Conservation (phyloP, 2,797 vertebrate species). For the Garrulus glandarius region DNA sequence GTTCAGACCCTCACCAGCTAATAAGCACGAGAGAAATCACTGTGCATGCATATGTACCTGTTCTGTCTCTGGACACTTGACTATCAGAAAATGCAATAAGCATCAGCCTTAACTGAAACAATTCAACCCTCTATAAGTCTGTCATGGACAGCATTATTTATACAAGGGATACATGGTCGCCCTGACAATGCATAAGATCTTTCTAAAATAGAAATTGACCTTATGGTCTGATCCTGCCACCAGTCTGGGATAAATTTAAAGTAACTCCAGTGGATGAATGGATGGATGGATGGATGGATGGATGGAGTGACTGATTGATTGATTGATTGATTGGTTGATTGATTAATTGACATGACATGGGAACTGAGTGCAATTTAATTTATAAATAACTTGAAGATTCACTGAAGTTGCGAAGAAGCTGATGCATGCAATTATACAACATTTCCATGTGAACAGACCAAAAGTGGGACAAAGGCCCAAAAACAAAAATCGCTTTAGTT, state of each 20-base stretch:
- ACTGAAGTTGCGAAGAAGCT: neutral
- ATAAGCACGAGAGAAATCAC: neutral
- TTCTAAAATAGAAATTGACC: neutral
- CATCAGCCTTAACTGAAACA: neutral
- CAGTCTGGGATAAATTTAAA: neutral
- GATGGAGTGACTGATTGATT: neutral
- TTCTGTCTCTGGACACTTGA: neutral
- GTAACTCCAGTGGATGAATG: neutral
- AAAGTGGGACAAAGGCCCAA: neutral
- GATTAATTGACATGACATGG: neutral
- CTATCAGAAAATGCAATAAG: neutral
- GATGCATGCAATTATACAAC: rapidly evolving
- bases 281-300: neutral
- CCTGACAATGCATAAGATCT: neutral
- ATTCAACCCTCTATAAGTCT: neutral
- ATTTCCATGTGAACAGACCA: neutral
- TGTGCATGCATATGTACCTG: neutral
- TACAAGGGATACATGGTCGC: neutral
- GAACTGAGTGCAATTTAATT: neutral
- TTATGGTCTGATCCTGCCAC: neutral
- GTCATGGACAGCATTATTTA: neutral
- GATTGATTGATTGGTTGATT: neutral
- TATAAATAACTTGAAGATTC: neutral
- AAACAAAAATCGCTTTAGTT: neutral
- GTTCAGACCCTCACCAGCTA: neutral